Evolutionary conservation across 2,888 invertebrate species (phyloP), one percentile per base, ranked within the genome.

Genomic region (Oscheius sp.): DNA sequence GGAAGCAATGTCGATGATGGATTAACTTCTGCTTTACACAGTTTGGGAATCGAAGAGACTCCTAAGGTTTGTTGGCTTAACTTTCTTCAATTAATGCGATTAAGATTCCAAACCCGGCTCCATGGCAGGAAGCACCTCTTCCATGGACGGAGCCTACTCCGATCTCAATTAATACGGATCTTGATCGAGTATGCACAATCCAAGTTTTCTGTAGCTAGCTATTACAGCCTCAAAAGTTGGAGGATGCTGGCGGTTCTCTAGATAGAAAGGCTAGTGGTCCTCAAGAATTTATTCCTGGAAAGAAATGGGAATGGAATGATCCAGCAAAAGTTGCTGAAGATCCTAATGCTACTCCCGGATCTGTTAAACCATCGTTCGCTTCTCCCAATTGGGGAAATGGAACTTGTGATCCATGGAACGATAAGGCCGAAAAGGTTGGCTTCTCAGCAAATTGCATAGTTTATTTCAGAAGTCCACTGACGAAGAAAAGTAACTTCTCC

Each of bases 221-320:
- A 20, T 54, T 36, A 6, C n/a, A 54, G n/a, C 33, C 36, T n/a
- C n/a, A n/a, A n/a, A n/a, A n/a, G n/a, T n/a, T n/a, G n/a, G n/a
- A n/a, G 17, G 54, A 54, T 9, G 54, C 32, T 32, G 17, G 54
- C 33, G 33, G 20, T 2, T n/a, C 26, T 50, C 26, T 14, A 8
- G 47, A 47, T 3, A 20, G 33, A 32, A 56, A 33, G 20, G 28
- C 28, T 2, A 8, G 4, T 1, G 78, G 73, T 22, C 75, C 73
- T 14, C 71, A 69, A 49, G 82, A 79, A 50, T 83, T 82, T 65
- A 65, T 81, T 9, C 82, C 82, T 22, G 82, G 82, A 24, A 75
- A 82, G 64, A 68, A 68, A 36, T 82, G 82, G 82, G 71, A 75
- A 30, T 82, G 77, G 77, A 68, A 67, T 26, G 81, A 81, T 64